Conservation (phyloP, 2,888 invertebrate genomes). For the Luperina testacea region DNA sequence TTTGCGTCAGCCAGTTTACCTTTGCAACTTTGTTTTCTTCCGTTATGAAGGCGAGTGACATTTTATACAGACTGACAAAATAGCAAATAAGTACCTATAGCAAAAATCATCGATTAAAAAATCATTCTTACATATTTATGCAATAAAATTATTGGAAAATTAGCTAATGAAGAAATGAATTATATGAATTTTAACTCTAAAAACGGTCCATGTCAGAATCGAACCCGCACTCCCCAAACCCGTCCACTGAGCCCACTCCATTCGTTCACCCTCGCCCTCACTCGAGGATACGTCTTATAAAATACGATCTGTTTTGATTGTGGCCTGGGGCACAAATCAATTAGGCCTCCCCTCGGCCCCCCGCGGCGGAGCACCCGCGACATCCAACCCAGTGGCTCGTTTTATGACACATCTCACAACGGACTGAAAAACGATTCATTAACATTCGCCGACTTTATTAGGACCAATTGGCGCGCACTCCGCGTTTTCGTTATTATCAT, state of each 20-base stretch:
- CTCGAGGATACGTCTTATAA: slow-evolving; percentile 88
- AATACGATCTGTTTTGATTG: slow-evolving; percentile 91
- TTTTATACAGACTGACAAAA: neutral
- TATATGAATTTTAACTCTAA: neutral
- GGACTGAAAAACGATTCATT: slow-evolving; percentile 86
- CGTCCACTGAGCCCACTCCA: slow-evolving; percentile 41
- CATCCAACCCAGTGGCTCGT: slow-evolving; percentile 89
- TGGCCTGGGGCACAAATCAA: slow-evolving; percentile 91
- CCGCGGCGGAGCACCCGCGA: slow-evolving; percentile 82
- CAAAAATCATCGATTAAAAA: too few species aligned
- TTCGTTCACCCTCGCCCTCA: slow-evolving; percentile 83
- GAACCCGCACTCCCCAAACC: slow-evolving; percentile 68
- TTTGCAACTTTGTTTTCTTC: slow-evolving; percentile 18
- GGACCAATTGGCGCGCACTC: slow-evolving; percentile 81
- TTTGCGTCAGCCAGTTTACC: slow-evolving; percentile 19
- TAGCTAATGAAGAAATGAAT: neutral
- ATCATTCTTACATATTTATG: too few species aligned
- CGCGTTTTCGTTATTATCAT: slow-evolving; percentile 74
- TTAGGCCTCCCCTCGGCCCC: slow-evolving; percentile 86
- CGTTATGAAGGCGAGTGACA: slow-evolving; percentile 10
- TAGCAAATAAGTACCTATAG: too few species aligned
- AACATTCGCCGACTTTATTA: slow-evolving; percentile 89
- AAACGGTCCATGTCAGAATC: slow-evolving; percentile 68
- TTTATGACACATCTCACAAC: slow-evolving; percentile 89
- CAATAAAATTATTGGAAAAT: neutral